Evolutionary conservation across 1,140 invertebrate genomes (phyloP), one percentile per base, ranked within the genome.

Genomic region (Microvelia longipes): DNA sequence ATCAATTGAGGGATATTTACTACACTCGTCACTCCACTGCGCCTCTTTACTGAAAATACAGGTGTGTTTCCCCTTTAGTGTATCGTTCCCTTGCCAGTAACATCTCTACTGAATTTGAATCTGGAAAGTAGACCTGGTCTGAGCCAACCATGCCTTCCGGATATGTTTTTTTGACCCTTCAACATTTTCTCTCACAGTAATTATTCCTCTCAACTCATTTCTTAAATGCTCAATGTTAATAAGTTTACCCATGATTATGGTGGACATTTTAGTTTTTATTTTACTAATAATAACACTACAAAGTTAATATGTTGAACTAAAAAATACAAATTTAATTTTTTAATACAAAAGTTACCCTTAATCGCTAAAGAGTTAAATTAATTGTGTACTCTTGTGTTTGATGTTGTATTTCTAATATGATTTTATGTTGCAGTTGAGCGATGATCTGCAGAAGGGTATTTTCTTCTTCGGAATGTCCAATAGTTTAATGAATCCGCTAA

Each of bases 401-500:
- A n/a, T n/a, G n/a, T n/a, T n/a, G n/a, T n/a, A n/a, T n/a, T 50
- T 50, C 35, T 69, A 29, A 25, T 35, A 68, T 61, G 19, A 60
- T 14, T n/a, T 29, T 68, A 65, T 13, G 66, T 80, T 79, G 60
- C 76, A 84, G 81, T 75, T 84, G 70, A 84, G 84, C 73, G 82
- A 86, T 75, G 85, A 88, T 72, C 77, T 88, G 25, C 82, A 84
- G 66, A 84, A 81, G n/a, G 87, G 83, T 14, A 81, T 79, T 69
- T 81, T 83, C 50, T 82, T 82, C 79, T 91, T 92, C 75, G 92
- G 92, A 0, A 91, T 92, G 87, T 90, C 89, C 65, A 93, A 93
- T 81, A 90, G 90, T 77, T 81, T 93, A 73, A 84, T 93, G 63
- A 94, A 94, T 81, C 92, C 92, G 1, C 79, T 93, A 19, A 93